Percentiles rank a stretch among this genome's conserved stretches.
Evolutionary conservation across 1,140 invertebrate genomes (phyloP).

Genomic region (Thalassaphorura encarpata): DNA sequence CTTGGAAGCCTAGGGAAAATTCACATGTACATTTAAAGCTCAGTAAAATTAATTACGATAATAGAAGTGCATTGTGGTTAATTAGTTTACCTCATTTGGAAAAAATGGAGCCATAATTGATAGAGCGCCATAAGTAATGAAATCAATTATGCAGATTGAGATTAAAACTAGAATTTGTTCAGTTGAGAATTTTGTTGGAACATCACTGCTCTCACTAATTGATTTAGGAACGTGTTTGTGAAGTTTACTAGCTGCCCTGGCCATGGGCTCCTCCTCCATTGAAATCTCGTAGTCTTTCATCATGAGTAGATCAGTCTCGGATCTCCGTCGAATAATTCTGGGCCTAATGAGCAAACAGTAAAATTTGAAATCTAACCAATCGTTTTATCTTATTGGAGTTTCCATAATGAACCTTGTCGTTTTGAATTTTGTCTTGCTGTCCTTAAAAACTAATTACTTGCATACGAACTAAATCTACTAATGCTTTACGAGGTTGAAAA

Average conservation of each 20-base stretch:
- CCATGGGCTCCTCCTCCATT: conserved; percentile 14
- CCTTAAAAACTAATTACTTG: too few species aligned
- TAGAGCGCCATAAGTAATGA: conserved; percentile 62
- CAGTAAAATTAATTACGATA: too few species aligned
- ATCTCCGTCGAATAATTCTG: conserved; percentile 27
- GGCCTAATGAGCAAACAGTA: conserved; percentile 16
- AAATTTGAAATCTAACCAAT: neutral
- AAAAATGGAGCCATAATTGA: conserved; percentile 67
- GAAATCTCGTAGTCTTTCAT: conserved; percentile 23
- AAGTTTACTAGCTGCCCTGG: conserved; percentile 9
- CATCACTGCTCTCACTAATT: conserved; percentile 18
- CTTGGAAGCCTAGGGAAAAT: conserved; percentile 45
- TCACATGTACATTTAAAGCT: too few species aligned
- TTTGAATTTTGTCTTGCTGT: too few species aligned
- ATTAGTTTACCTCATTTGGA: conserved; percentile 46
- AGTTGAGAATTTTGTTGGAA: conserved; percentile 41
- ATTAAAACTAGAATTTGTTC: conserved; percentile 48
- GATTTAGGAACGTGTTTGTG: conserved; percentile 12
- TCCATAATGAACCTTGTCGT: too few species aligned
- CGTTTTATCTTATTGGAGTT: too few species aligned
- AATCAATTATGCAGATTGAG: conserved; percentile 52
- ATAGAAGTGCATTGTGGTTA: too few species aligned
- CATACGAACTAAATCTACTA: too few species aligned
- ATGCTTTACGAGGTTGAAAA: too few species aligned
- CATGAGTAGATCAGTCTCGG: conserved; percentile 25